Conservation (phyloP, 2,888 invertebrate species). For the Sisyra nigra region DNA sequence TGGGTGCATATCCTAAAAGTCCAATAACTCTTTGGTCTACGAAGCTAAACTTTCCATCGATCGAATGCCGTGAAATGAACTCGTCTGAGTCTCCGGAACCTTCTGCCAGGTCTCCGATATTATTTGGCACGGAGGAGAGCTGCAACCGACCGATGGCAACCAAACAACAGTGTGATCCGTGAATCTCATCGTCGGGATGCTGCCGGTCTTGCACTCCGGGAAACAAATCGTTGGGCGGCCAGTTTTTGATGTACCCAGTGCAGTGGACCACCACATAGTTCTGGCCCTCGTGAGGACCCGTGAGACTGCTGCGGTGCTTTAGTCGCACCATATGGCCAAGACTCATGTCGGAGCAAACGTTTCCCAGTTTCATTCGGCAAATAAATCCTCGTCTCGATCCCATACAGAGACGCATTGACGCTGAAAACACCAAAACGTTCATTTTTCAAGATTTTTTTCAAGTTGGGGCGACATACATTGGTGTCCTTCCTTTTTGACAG, state of each 20-base stretch:
- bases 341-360: conserved; percentile 50
- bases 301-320: conserved; percentile 76
- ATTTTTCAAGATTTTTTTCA: no score
- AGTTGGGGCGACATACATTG: conserved; percentile 67
- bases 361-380: conserved; percentile 87
- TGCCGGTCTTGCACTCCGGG: conserved; percentile 61
- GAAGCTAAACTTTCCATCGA: conserved; percentile 90
- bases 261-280: conserved; percentile 93
- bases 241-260: conserved; percentile 94
- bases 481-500: conserved; percentile 95
- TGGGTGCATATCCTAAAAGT: conserved; percentile 75
- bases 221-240: conserved; percentile 71
- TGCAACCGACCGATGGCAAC: conserved; percentile 90
- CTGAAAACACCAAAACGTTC: conserved; percentile 29
- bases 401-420: conserved; percentile 88
- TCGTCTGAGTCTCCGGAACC: conserved; percentile 57
- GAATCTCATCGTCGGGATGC: conserved; percentile 45
- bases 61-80: conserved; percentile 83
- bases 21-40: conserved; percentile 83
- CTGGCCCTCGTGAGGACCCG: conserved; percentile 74
- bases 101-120: conserved; percentile 63
- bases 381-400: conserved; percentile 91
- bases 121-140: conserved; percentile 80
- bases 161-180: conserved; percentile 73
- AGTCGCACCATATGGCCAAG: conserved; percentile 62